Evolutionary conservation across 2,797 vertebrate genomes (phyloP).

Genomic region (Neosalanx taihuensis): DNA sequence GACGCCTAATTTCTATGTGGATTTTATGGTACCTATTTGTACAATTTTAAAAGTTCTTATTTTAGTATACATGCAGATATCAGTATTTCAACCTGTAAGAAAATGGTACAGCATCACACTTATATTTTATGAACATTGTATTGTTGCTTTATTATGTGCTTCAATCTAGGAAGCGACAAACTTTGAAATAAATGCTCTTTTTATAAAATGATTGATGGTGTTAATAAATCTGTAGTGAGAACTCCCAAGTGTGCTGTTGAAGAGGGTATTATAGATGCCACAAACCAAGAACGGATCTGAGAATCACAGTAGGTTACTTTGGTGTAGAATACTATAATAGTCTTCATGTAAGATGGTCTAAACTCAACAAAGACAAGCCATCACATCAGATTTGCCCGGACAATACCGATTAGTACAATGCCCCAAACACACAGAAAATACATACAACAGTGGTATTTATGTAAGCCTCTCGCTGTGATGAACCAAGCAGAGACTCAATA

Average conservation of each 20-base stretch:
- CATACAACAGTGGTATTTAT: constrained; percentile 5
- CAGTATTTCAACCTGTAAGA: constrained; percentile 99
- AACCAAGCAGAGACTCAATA: constrained; percentile 33
- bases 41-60: constrained; percentile 99
- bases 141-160: constrained; percentile 99
- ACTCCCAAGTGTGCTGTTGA: constrained; percentile 6
- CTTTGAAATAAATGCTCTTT: constrained; percentile 99
- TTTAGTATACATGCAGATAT: constrained; percentile 99
- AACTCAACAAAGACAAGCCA: background rate
- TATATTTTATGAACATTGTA: constrained; percentile 99
- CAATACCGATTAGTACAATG: background rate
- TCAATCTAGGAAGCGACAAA: constrained; percentile 95
- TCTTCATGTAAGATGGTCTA: background rate
- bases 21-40: constrained; percentile 99
- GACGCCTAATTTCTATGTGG: constrained; percentile 97
- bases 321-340: background rate
- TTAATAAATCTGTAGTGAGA: constrained; percentile 30
- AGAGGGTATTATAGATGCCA: background rate
- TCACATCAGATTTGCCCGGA: background rate
- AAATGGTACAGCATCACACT: constrained; percentile 98
- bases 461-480: constrained; percentile 25
- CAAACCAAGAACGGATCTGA: background rate
- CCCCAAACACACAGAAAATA: constrained; percentile 8
- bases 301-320: background rate
- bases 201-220: constrained; percentile 72